Percentiles rank a stretch among this genome's conserved stretches.
Conservation (phyloP, 1,140 invertebrate genomes). For the Paralvinella palmiformis region DNA sequence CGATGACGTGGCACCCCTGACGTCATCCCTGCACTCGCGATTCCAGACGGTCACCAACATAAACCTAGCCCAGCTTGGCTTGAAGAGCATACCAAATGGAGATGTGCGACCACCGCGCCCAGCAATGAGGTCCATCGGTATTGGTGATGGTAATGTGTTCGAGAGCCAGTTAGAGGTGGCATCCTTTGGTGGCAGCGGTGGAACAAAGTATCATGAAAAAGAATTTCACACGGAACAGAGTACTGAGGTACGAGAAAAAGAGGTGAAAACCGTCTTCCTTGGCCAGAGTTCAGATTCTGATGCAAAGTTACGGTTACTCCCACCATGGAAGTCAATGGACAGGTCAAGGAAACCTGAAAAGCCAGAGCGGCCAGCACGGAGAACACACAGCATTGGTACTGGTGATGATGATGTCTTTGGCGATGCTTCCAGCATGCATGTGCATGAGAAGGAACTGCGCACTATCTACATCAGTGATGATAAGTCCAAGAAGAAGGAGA, state of each 20-base stretch:
- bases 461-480: conserved; percentile 42
- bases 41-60: neutral
- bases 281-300: neutral
- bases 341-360: conserved; percentile 28
- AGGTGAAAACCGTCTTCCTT: conserved; percentile 17
- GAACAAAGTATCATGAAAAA: conserved; percentile 11
- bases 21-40: neutral
- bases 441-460: conserved; percentile 48
- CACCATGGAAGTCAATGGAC: neutral
- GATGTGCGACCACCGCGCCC: conserved; percentile 1
- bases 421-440: conserved; percentile 29
- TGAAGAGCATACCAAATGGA: neutral
- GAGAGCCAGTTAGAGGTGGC: conserved; percentile 29
- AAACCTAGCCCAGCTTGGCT: too few relatives aligned
- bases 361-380: too few relatives aligned
- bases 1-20: conserved; percentile 2
- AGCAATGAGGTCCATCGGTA: conserved; percentile 23
- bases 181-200: neutral
- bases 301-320: neutral
- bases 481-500: conserved; percentile 47
- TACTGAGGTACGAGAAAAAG: conserved; percentile 14
- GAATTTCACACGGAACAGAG: conserved; percentile 23
- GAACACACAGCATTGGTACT: conserved; percentile 41
- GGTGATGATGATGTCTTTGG: conserved; percentile 47
- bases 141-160: conserved; percentile 39